A percentile compares a stretch with the other conserved stretches of the same genome.
Conservation (phyloP, 2,888 invertebrate genomes). For the Oconnorella tubifera region DNA sequence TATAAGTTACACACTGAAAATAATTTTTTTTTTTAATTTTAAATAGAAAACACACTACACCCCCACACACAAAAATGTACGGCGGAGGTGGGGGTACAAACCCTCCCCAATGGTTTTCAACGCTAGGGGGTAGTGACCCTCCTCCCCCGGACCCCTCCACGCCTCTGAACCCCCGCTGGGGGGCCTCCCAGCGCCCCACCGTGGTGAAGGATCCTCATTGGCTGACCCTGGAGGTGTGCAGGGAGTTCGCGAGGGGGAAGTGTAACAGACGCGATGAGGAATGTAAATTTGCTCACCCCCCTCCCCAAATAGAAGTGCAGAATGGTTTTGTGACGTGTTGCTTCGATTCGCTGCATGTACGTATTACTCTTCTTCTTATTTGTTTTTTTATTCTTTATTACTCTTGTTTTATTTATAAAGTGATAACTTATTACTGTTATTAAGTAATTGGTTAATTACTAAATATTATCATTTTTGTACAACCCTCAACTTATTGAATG, state of each 20-base stretch:
- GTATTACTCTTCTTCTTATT: neutral
- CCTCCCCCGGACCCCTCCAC: too few species aligned
- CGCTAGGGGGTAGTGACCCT: too few species aligned
- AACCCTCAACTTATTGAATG: too few species aligned
- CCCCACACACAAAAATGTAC: too few species aligned
- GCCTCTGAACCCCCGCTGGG: neutral
- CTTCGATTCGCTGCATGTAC: slow-evolving; percentile 99
- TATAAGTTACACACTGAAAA: too few species aligned
- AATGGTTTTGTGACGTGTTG: slow-evolving; percentile 99
- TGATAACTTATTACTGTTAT: neutral
- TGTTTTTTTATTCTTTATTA: too few species aligned
- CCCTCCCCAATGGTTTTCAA: too few species aligned
- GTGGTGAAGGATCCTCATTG: slow-evolving; percentile 79
- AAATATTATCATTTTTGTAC: too few species aligned
- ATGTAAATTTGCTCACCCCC: slow-evolving; percentile 99
- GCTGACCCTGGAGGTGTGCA: slow-evolving; percentile 90
- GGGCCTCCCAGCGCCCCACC: neutral
- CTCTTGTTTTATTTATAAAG: too few species aligned
- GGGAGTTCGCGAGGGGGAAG: slow-evolving; percentile 97
- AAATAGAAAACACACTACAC: too few species aligned
- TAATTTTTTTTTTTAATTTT: too few species aligned
- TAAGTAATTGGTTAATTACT: neutral
- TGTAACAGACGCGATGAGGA: slow-evolving; percentile 93
- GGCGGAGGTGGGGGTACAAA: too few species aligned
- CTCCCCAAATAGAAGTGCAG: slow-evolving; percentile 98